phyloP scores from a whole-genome alignment of 1,140 invertebrate species.

The Steinernema feltiae region DNA sequence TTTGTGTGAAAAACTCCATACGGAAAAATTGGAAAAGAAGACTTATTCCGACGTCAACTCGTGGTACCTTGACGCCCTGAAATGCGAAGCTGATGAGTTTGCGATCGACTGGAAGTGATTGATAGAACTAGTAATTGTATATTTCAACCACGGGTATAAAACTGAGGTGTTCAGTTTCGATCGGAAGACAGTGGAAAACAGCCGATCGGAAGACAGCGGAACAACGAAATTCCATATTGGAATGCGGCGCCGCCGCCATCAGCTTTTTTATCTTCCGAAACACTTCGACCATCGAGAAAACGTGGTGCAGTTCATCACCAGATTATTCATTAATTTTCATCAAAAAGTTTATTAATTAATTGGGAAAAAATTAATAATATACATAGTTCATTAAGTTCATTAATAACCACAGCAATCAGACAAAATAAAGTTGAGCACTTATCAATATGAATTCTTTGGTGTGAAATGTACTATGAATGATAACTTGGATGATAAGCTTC shows the following conservation, averaged over 20 bases:
- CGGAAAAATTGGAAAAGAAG: background rate
- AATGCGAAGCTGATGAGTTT: conserved; percentile 31
- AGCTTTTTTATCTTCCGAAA: background rate
- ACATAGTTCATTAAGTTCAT: too few species aligned
- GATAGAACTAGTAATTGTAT: too few species aligned
- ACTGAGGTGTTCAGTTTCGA: too few species aligned
- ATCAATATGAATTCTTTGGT: too few species aligned
- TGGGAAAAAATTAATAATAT: too few species aligned
- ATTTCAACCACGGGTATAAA: too few species aligned
- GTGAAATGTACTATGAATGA: too few species aligned
- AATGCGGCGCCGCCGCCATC: background rate
- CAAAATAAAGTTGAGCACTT: too few species aligned
- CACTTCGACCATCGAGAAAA: background rate
- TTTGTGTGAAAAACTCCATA: background rate
- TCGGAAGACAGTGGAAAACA: too few species aligned
- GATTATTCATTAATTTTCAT: background rate
- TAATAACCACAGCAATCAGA: too few species aligned
- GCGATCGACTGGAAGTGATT: background rate
- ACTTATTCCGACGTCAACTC: conserved; percentile 23
- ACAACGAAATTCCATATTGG: conserved; percentile 29
- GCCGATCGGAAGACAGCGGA: conserved; percentile 49
- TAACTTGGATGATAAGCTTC: too few species aligned
- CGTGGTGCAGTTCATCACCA: background rate
- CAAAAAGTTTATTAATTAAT: too few species aligned
- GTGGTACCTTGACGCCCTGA: conserved; percentile 24